Evolutionary conservation across 2,888 invertebrate species (phyloP), one percentile per base, ranked within the genome.

Genomic region (Iselma pallidipennis): DNA sequence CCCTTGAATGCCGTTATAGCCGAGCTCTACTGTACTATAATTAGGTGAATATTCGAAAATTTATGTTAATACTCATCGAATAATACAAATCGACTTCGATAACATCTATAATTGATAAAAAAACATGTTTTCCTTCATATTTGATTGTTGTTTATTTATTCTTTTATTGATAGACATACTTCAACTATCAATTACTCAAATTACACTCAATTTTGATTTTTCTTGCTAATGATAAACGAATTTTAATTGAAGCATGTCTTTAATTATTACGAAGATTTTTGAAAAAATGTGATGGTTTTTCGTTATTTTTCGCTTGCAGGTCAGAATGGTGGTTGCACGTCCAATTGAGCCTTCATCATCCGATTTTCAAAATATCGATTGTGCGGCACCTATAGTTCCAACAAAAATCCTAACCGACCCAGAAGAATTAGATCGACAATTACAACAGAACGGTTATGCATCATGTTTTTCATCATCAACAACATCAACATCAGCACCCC

Each of bases 301-400:
- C 10, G 4, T 42, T 57, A 16, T 6, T 0, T 0, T 7, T 33
- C 10, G 26, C 12, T 45, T 70, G 12, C 56, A 78, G 77, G 94
- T 97, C 74, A 89, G 96, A 61, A 89, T 98, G 78, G 90, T 98
- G 70, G 97, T 98, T 59, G 98, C 98, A 45, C 88, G 98, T 68
- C 94, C 95, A 28, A 89, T 95, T 45, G 95, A 95, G 81, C 92
- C 94, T n/a, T 88, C 91, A 50, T 75, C 77, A 28, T 88, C 91
- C 26, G 89, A 94, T 74, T 90, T 90, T 74, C 88, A 90, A 74
- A 88, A 90, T 28, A 82, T 91, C 66, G 86, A 85, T 63, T 87
- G 87, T 78, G 89, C 91, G 71, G 95, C 95, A 49, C 93, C 96
- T 53, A 90, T 94, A 78, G 95, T 98, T 67, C 96, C 96, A 63